A percentile compares a stretch with the other conserved stretches of the same genome.
Evolutionary conservation across 2,113 vertebrate genomes (phyloP).

Genomic region (Panurus biarmicus): DNA sequence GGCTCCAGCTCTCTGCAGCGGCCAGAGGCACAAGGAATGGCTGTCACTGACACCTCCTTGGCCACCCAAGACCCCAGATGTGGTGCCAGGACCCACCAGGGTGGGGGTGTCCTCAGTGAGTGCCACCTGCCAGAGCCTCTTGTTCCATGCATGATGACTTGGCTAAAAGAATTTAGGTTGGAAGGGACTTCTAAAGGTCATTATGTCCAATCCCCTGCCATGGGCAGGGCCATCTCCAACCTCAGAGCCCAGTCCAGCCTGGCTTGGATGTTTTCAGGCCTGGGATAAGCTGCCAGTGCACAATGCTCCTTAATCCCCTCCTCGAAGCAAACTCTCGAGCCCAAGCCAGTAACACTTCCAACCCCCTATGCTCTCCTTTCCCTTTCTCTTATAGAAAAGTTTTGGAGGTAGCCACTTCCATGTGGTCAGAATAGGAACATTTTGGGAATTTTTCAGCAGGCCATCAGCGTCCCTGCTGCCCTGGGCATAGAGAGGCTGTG

Average conservation of each 20-base stretch:
- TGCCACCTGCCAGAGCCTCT: background rate
- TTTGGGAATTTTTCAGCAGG: background rate
- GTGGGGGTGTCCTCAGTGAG: background rate
- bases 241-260: background rate
- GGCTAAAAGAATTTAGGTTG: background rate
- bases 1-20: background rate
- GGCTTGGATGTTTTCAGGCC: background rate
- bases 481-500: background rate
- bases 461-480: background rate
- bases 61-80: background rate
- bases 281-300: background rate
- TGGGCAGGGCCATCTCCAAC: background rate
- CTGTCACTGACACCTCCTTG: background rate
- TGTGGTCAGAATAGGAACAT: background rate
- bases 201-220: background rate
- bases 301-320: background rate
- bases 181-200: background rate
- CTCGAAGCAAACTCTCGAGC: accelerated
- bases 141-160: accelerated
- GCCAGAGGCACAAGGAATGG: background rate
- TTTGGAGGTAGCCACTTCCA: accelerated
- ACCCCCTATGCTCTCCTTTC: background rate
- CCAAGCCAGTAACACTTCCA: accelerated
- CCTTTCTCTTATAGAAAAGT: background rate
- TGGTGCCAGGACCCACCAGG: accelerated